Evolutionary conservation across 2,113 vertebrate genomes (phyloP).

Genomic region (Psammodynastes pulverulentus): DNA sequence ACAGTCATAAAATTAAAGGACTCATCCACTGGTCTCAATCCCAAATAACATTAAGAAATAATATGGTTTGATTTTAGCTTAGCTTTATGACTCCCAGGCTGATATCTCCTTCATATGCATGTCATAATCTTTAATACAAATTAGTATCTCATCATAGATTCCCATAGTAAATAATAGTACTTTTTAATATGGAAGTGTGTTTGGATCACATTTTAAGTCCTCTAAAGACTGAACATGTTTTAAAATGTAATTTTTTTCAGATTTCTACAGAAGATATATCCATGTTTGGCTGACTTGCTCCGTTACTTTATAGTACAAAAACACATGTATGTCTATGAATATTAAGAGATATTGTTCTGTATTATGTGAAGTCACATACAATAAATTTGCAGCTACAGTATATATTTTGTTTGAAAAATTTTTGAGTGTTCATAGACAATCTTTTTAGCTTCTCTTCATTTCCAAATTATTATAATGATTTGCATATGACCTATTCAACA

Average conservation of each 20-base stretch:
- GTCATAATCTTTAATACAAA: not conserved
- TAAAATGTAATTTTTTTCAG: constrained; percentile 49
- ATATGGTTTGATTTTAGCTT: not conserved
- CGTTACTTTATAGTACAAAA: constrained; percentile 26
- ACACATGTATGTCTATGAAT: constrained; percentile 19
- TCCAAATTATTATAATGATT: not conserved
- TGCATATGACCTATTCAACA: not conserved
- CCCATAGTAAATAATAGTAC: not conserved
- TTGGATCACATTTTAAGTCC: not conserved
- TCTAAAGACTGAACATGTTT: not conserved
- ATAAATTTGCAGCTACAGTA: constrained; percentile 66
- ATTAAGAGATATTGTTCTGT: constrained; percentile 37
- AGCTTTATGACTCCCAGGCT: not conserved
- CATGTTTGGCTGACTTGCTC: not conserved
- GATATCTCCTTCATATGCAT: not conserved
- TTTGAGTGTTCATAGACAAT: not conserved
- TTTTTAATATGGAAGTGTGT: not conserved
- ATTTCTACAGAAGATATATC: constrained; percentile 48
- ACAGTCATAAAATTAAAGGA: not conserved
- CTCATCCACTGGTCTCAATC: not conserved
- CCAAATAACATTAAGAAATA: not conserved
- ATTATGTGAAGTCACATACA: constrained; percentile 43
- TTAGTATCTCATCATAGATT: not conserved
- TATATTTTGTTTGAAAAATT: constrained; percentile 22
- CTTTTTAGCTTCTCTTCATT: not conserved